Base-by-base conservation (phyloP, 2,797 vertebrate genomes). In the Euthynnus affinis region DNA sequence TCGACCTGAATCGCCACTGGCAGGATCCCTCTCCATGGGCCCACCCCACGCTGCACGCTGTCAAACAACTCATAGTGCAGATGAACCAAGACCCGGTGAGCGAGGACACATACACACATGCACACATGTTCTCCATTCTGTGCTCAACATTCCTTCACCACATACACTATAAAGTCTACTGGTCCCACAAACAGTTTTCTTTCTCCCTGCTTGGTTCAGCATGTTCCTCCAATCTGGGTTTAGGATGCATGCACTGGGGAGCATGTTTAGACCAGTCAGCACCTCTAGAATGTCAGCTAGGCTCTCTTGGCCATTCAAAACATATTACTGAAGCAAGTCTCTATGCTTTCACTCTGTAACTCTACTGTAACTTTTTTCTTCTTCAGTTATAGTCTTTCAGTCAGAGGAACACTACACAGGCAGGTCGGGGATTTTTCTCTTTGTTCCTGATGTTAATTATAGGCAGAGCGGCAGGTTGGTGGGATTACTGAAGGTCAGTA, bases 1-100 rank as follows among this genome's bases (percentile, higher is more conserved):
- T 99, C 32, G 98, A 99, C 91, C 94, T 99, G 92, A 99, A 99
- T 92, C 97, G 98, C 32, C 97, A 99, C 92, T 99, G 98, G 98
- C 96, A 97, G 84, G 98, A 98, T 86, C 98, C 98, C 1, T 99
- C 97, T 77, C 96, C 97, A 0, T 98, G 97, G 98, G 97, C 96
- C 61, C 98, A 99, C 71, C 98, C 98, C 27, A 99, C 98, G 0
- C 95, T 99, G 67, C 96, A 99, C 0, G 97, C 97, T 63, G 96
- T 99, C 86, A 99, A 99, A 85, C 96, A 98, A 83, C 98, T 98
- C 89, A 98, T 99, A 89, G 82, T 99, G 57, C 95, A 97, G 91
- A 98, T 99, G 96, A 97, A 96, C 94, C 97, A 96, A 37, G 95
- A 98, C 81, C 97, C 97, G 23, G 98, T 99, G 84, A 98, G 97